Conservation (phyloP, 2,888 invertebrate species). For the Cataglyphis livida region DNA sequence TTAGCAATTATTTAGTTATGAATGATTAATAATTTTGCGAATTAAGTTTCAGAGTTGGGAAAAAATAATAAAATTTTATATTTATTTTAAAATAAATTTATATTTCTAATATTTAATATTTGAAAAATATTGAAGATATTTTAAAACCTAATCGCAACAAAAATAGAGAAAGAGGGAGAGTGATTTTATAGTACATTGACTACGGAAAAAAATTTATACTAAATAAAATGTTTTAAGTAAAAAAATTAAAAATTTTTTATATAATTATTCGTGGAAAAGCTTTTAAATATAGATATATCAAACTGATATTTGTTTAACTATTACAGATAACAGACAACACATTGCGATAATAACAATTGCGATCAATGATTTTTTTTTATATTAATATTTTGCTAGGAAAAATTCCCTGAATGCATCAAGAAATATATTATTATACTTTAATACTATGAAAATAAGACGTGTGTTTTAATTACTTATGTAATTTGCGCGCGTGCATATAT, state of each 20-base stretch:
- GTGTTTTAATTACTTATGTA: background rate
- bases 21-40: no score
- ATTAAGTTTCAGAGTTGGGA: no score
- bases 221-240: background rate
- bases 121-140: constrained; percentile 3
- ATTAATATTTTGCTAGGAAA: background rate
- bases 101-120: background rate
- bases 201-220: background rate
- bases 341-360: no score
- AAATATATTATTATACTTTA: background rate
- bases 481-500: background rate
- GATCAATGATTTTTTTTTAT: background rate
- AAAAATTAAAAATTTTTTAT: background rate
- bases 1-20: background rate
- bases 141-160: background rate
- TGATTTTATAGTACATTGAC: background rate
- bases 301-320: no score
- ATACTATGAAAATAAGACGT: background rate
- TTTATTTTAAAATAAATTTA: no score
- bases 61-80: no score
- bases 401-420: background rate
- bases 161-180: background rate
- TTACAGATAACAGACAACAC: no score
- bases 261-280: background rate
- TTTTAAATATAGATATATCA: background rate